Evolutionary conservation across 2,888 invertebrate species (phyloP), one percentile per base, ranked within the genome.

Genomic region (Iphiclides podalirius): DNA sequence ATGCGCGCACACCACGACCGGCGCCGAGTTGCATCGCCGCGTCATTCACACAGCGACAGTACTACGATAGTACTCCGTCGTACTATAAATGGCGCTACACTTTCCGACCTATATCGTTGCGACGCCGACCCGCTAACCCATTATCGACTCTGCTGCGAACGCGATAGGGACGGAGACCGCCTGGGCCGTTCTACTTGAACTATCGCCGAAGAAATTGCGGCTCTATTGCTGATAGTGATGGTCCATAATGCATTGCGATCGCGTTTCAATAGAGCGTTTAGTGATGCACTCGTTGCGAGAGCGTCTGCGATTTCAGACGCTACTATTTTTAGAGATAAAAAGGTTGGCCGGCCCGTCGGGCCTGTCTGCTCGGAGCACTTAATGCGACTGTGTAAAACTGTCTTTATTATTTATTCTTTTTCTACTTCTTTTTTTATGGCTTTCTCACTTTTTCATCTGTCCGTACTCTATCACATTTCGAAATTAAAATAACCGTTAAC

Each of bases 301-400:
- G 74, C 71, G 84, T 84, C 86, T 84, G 77, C 71, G 68, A 72
- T 74, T 71, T 72, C 80, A 81, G 81, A 78, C 81, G 64, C 67
- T 64, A 78, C 82, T 86, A 86, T 85, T 81, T 83, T 84, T 84
- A 84, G 79, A 72, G 72, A 74, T n/a, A n/a, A n/a, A n/a, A n/a
- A n/a, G n/a, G n/a, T n/a, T n/a, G n/a, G n/a, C n/a, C 65, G 62
- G 72, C 68, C 64, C 67, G 69, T 64, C 62, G 3, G 4, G 59
- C 66, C 48, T 16, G 33, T 15, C 8, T 13, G 13, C 20, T 56
- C n/a, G n/a, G n/a, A n/a, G 59, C 73, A 71, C 67, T 70, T 70
- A 70, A 72, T 70, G 68, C 67, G 67, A 65, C 40, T 52, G 53
- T 41, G 41, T 41, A 28, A 36, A 41, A 47, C 47, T 41, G 17